Base-by-base conservation (phyloP, 2,113 vertebrate genomes). In the Cyprinus carpio region DNA sequence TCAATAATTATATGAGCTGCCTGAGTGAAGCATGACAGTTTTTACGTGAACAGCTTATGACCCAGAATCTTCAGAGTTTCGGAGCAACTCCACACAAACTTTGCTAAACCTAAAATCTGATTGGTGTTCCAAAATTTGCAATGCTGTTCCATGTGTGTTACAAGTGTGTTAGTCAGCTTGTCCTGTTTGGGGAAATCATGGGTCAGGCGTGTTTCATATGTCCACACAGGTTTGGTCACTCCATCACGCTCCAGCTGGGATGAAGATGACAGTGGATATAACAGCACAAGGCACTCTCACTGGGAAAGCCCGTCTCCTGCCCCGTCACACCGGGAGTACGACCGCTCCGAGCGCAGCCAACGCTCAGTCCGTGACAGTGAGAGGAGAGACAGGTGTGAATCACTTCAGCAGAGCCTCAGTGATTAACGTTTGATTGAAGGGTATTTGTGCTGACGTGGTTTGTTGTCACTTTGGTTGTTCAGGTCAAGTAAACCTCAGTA, bases 211-310 rank as follows among this genome's bases (percentile, higher is more conserved):
- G 58, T 25, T 80, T 65, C 23, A 23, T 51, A 76, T 91, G 9
- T 43, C 65, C 80, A n/a, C 43, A 58, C 72, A 99, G 98, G 98
- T 90, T 95, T 95, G 84, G 94, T 94, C 37, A 99, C 98, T 0
- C 98, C 98, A 0, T 99, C 98, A 3, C 95, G 96, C 81, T 98
- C 97, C 10, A 95, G 96, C 89, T 99, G 98, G 98, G 98, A 99
- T 56, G 98, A 99, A 72, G 98, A 99, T 18, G 98, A 99, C 74
- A 92, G 95, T 9, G 94, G 96, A 64, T 97, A 85, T 88, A 87
- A 90, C 80, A 95, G 91, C 11, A 90, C 95, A 0, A 94, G 94
- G 12, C 97, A 95, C 84, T 98, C 98, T 0, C 97, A 99, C 82
- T 99, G 98, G 98, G 98, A 99, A 69, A 98, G 97, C 1, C 98